Percentiles rank a stretch among this genome's conserved stretches.
phyloP scores from a whole-genome alignment of 2,888 invertebrate species.

The Sialis fuliginosa region DNA sequence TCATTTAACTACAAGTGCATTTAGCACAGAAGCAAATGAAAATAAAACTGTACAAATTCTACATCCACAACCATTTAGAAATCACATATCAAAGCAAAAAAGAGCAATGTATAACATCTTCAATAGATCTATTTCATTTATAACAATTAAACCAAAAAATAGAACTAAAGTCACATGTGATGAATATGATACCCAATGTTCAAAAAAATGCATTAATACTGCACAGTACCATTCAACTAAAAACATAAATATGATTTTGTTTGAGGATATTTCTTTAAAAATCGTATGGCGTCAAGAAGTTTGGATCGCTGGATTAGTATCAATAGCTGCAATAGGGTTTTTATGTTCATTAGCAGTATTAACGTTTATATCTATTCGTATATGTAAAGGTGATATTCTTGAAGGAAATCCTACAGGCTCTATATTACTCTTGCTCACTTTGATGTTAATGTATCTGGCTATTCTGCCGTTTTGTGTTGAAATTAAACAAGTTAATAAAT shows the following conservation, averaged over 20 bases:
- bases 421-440: slow-evolving; percentile 26
- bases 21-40: background rate
- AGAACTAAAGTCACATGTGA: slow-evolving; percentile 8
- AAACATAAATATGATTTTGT: background rate
- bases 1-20: background rate
- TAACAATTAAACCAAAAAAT: slow-evolving; percentile 2
- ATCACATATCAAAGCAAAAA: background rate
- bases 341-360: slow-evolving; percentile 44
- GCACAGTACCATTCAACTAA: background rate
- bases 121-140: background rate
- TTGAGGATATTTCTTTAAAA: slow-evolving; percentile 1
- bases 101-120: slow-evolving; percentile 1
- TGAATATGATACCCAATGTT: slow-evolving; percentile 10
- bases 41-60: background rate
- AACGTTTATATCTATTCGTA: slow-evolving; percentile 42
- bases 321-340: slow-evolving; percentile 45
- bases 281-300: slow-evolving; percentile 20
- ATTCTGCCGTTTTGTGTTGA: slow-evolving; percentile 32
- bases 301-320: slow-evolving; percentile 44
- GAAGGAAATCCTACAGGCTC: slow-evolving; percentile 47
- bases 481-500: slow-evolving; percentile 15
- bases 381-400: slow-evolving; percentile 42
- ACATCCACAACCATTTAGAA: background rate
- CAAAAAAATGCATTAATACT: slow-evolving; percentile 12
- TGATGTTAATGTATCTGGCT: slow-evolving; percentile 30